Conservation (phyloP, 2,113 vertebrate species). For the Choloepus hoffmanni region DNA sequence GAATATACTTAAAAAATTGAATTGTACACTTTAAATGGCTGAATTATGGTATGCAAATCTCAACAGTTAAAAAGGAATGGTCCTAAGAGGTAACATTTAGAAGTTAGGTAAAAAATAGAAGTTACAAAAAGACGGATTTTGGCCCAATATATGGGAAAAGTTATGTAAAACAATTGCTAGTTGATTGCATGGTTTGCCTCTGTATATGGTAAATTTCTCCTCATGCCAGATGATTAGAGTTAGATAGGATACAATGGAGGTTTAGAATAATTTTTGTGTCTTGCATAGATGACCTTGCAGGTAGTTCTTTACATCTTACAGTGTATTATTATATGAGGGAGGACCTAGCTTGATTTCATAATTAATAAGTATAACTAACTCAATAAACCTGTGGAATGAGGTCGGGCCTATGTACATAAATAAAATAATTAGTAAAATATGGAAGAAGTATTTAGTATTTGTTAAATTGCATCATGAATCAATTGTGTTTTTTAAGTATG, state of each 20-base stretch:
- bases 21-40: background rate
- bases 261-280: background rate
- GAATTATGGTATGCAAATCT: background rate
- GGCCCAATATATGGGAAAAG: background rate
- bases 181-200: background rate
- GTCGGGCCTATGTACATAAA: background rate
- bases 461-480: background rate
- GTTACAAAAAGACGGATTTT: background rate
- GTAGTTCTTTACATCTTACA: background rate
- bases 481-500: background rate
- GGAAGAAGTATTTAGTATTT: background rate
- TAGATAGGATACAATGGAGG: background rate
- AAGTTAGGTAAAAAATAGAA: background rate
- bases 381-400: background rate
- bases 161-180: background rate
- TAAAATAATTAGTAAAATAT: conserved; percentile 11
- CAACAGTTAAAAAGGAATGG: background rate
- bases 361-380: conserved; percentile 34
- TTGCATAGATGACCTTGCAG: background rate
- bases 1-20: background rate
- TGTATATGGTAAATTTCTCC: background rate
- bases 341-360: conserved; percentile 22
- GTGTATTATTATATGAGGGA: background rate
- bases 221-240: background rate
- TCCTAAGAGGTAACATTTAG: background rate